These are phyloP conservation scores for Symphodus melops DNA, from an alignment of 2,113 vertebrate genomes.

Conservation along the genomic window DNA sequence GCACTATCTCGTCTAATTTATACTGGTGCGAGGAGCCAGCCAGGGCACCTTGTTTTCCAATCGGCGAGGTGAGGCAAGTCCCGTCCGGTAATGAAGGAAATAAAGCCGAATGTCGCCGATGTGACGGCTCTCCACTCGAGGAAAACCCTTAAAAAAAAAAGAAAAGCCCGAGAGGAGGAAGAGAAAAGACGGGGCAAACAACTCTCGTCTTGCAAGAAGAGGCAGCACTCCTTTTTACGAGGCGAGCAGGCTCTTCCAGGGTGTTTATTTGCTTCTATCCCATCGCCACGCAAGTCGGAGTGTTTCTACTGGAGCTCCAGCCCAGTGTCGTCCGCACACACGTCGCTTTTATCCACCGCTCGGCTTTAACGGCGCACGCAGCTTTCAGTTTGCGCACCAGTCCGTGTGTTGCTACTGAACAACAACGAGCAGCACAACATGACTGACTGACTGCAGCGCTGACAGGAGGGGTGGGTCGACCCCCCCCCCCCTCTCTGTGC, in stretches of 20 bases:
- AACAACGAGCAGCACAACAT: slow-evolving; percentile 68
- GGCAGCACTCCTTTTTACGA: slow-evolving; percentile 39
- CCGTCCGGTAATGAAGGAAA: slow-evolving; percentile 58
- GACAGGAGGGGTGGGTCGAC: slow-evolving; percentile 42
- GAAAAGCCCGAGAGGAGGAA: slow-evolving; percentile 17
- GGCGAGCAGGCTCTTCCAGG: slow-evolving; percentile 4
- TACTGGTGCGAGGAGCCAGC: slow-evolving; percentile 35
- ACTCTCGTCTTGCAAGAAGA: slow-evolving; percentile 55
- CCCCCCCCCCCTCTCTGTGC: slow-evolving; percentile 1
- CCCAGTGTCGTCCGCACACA: slow-evolving; percentile 11
- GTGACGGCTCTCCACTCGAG: slow-evolving; percentile 50
- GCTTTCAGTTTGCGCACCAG: slow-evolving; percentile 70
- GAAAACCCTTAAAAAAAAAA: slow-evolving; percentile 5
- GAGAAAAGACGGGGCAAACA: slow-evolving; percentile 39
- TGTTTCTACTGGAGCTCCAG: slow-evolving; percentile 8
- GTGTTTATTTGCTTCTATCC: neutral
- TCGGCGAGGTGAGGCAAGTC: slow-evolving; percentile 42
- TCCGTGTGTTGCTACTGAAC: slow-evolving; percentile 54
- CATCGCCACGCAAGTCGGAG: slow-evolving; percentile 10
- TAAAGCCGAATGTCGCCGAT: slow-evolving; percentile 43
- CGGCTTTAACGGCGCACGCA: slow-evolving; percentile 46
- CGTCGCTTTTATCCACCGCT: slow-evolving; percentile 66
- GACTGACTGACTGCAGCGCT: slow-evolving; percentile 58
- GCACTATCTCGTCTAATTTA: slow-evolving; percentile 44
- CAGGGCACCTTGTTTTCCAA: slow-evolving; percentile 51